Evolutionary conservation across 2,113 vertebrate genomes (phyloP).

Genomic region (Paralichthys olivaceus): DNA sequence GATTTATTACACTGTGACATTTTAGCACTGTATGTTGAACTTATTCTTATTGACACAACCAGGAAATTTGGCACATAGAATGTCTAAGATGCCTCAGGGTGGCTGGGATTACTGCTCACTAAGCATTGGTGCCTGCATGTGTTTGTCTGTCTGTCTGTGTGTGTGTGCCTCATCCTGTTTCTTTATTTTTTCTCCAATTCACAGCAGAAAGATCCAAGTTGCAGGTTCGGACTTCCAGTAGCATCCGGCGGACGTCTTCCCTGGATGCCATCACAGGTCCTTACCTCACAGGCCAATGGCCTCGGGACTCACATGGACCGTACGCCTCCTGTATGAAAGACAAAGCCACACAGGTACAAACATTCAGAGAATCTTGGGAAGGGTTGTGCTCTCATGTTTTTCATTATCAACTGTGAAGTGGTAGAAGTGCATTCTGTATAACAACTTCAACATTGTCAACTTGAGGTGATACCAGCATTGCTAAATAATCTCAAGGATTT

Average conservation of each 20-base stretch:
- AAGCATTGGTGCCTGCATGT: background rate
- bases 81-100: constrained; percentile 1
- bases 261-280: constrained; percentile 95
- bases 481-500: too few species aligned
- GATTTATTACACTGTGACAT: constrained; percentile 17
- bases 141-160: background rate
- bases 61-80: background rate
- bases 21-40: background rate
- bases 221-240: constrained; percentile 88
- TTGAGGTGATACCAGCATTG: too few species aligned
- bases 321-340: constrained; percentile 97
- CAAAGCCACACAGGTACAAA: constrained; percentile 95
- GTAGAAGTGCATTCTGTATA: too few species aligned
- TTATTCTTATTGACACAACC: constrained; percentile 4
- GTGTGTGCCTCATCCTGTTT: constrained; percentile 2
- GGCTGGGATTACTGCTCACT: background rate
- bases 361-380: background rate
- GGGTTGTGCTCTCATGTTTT: background rate
- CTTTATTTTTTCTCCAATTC: constrained; percentile 56
- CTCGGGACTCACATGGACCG: constrained; percentile 90
- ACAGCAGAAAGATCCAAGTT: constrained; percentile 90
- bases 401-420: background rate
- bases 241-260: constrained; percentile 92
- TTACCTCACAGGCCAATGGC: constrained; percentile 98
- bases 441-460: too few species aligned